These are phyloP conservation scores for Leucophenga varia DNA, from an alignment of 1,140 invertebrate species.

Conservation along the genomic window DNA sequence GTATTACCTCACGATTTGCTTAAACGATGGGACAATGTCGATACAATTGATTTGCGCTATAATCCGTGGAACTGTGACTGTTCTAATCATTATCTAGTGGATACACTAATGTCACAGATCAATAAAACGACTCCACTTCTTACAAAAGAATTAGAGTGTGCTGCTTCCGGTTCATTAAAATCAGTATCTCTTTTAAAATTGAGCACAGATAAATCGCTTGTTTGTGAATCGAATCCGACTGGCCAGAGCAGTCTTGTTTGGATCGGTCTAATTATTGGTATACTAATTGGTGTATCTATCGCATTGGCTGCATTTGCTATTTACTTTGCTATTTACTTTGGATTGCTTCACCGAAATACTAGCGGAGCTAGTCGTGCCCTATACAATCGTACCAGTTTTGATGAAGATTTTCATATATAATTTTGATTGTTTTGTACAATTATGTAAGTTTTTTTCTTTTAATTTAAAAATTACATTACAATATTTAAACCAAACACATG, in stretches of 20 bases:
- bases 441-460: neutral
- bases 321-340: conserved; percentile 66
- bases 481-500: too few species aligned
- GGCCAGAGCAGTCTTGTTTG: conserved; percentile 68
- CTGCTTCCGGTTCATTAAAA: conserved; percentile 62
- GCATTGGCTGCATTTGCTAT: conserved; percentile 61
- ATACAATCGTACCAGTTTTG: conserved; percentile 64
- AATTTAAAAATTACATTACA: too few species aligned
- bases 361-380: conserved; percentile 67
- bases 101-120: conserved; percentile 60
- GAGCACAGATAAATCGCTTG: conserved; percentile 59
- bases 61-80: conserved; percentile 78
- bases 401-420: conserved; percentile 50
- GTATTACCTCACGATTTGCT: conserved; percentile 64
- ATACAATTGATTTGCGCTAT: conserved; percentile 64
- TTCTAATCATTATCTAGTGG: conserved; percentile 72
- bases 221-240: conserved; percentile 64
- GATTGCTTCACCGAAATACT: conserved; percentile 57
- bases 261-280: conserved; percentile 66
- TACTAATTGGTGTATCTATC: conserved; percentile 68
- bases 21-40: conserved; percentile 67
- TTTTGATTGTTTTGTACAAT: neutral
- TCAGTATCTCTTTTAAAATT: conserved; percentile 61
- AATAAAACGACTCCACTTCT: conserved; percentile 26
- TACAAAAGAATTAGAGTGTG: conserved; percentile 57